phyloP scores from a whole-genome alignment of 53 echinoderm and acorn worm genomes.

The Echinometra lucunter region DNA sequence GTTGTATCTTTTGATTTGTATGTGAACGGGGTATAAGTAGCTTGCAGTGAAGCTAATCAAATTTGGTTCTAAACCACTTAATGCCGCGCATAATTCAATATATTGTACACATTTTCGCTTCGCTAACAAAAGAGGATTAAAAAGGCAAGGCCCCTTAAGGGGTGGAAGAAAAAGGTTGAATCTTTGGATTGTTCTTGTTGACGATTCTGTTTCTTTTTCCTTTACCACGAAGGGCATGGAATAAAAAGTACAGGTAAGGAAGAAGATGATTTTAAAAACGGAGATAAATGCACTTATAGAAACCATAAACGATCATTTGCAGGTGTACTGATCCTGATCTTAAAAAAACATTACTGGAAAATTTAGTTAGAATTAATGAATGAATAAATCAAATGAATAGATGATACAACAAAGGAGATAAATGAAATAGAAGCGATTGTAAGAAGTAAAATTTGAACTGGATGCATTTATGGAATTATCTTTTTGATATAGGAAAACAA shows the following conservation, averaged over 20 bases:
- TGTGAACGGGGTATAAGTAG: conserved; percentile 61
- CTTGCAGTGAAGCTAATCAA: conserved; percentile 67
- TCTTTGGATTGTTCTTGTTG: not conserved
- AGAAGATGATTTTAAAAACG: not conserved
- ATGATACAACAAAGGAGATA: too few relatives aligned
- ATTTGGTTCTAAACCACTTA: conserved; percentile 67
- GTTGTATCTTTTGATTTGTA: not conserved
- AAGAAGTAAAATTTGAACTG: too few relatives aligned
- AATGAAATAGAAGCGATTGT: too few relatives aligned
- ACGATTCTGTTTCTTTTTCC: not conserved
- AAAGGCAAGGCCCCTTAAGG: conserved; percentile 55
- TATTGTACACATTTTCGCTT: conserved; percentile 67
- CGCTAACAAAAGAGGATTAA: conserved; percentile 62
- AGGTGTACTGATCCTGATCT: not conserved
- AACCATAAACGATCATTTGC: not conserved
- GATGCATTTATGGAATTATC: not conserved
- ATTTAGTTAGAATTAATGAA: not conserved
- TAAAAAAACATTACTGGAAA: not conserved
- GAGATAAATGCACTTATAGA: not conserved
- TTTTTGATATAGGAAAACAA: not conserved
- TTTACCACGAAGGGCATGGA: not conserved
- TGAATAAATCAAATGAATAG: not conserved
- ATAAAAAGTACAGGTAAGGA: conserved; percentile 11
- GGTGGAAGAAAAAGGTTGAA: not conserved
- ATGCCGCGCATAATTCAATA: conserved; percentile 71